A percentile compares a stretch with the other conserved stretches of the same genome.
phyloP scores from a whole-genome alignment of 37 sponge, comb jelly and placozoan genomes.

The Haliclona indistincta region DNA sequence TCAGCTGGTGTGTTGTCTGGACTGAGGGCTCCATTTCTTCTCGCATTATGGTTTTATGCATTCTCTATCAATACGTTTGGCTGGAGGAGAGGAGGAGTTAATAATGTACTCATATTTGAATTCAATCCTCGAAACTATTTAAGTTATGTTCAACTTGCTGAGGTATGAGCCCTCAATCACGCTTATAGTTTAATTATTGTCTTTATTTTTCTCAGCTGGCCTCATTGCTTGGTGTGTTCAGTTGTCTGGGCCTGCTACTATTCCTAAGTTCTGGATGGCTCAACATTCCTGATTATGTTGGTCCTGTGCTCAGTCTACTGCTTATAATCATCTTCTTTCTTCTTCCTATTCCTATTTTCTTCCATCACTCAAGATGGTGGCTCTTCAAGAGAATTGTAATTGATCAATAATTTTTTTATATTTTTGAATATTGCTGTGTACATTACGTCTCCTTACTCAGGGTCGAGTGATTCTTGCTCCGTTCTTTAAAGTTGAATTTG shows the following conservation, averaged over 20 bases:
- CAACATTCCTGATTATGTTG: conserved; percentile 38
- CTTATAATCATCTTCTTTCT: conserved; percentile 23
- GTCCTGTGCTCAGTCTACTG: conserved; percentile 31
- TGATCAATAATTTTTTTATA: conserved; percentile 40
- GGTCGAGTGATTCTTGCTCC: conserved; percentile 74
- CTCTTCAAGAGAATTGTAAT: conserved; percentile 24
- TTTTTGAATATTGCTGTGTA: too few species aligned
- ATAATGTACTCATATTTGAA: conserved; percentile 92
- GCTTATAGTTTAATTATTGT: neutral
- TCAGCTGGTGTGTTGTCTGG: conserved; percentile 12
- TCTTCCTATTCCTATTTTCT: conserved; percentile 63
- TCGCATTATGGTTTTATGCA: conserved; percentile 64
- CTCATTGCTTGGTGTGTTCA: conserved; percentile 39
- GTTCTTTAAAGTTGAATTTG: conserved; percentile 73
- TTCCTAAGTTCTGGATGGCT: conserved; percentile 36
- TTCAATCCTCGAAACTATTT: conserved; percentile 84
- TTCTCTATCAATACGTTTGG: conserved; percentile 79
- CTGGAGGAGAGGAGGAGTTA: conserved; percentile 84
- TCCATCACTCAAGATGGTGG: conserved; percentile 55
- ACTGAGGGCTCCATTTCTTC: conserved; percentile 36
- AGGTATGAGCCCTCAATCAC: conserved; percentile 29
- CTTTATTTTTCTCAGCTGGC: conserved; percentile 38
- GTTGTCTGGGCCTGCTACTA: conserved; percentile 18
- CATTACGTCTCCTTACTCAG: neutral
- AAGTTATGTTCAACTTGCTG: conserved; percentile 72